Evolutionary conservation across 2,888 invertebrate species (phyloP), one percentile per base, ranked within the genome.

Genomic region (Polyommatus iphigenia): DNA sequence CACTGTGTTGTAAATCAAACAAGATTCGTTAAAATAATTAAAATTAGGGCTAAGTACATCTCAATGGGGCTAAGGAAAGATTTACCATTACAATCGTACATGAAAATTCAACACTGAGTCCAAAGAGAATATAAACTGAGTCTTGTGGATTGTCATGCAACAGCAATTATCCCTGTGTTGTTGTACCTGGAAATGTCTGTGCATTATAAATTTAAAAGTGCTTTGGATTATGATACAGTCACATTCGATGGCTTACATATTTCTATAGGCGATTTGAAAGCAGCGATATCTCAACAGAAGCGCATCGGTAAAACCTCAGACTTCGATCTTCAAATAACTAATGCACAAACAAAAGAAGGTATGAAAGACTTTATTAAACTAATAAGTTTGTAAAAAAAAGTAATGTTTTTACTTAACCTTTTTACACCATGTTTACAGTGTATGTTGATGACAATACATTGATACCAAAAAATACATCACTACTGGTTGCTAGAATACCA

Each of bases 141-240:
- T 67, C 18, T 67, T 32, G 67, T 67, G 29, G 15, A 78, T 79
- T 83, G 89, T 87, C 87, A 89, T 90, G 90, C 84, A 87, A 82
- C 83, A 84, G 82, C 82, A 81, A 82, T 82, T 82, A 80, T 76
- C 75, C 80, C 82, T 81, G 78, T 78, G 81, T 79, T 79, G 80
- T 78, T 79, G 78, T 82, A 81, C 83, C 81, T 84, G 87, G 94
- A 89, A 87, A 98, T 98, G 97, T 99, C 99, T 87, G 98, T 99
- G 83, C 99, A 99, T 93, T 99, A 99, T 94, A 99, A 99, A 93
- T 99, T 99, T 90, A 99, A 99, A 95, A 98, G 99, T 87, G 97
- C 98, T 80, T 95, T 98, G 88, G 98, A 99, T 90, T 99, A 97
- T 94, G 99, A 99, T 89, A 99, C 99, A 10, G 97, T 99, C 81